phyloP scores from a whole-genome alignment of 2,797 vertebrate genomes.

The Fistularia tabacaria region DNA sequence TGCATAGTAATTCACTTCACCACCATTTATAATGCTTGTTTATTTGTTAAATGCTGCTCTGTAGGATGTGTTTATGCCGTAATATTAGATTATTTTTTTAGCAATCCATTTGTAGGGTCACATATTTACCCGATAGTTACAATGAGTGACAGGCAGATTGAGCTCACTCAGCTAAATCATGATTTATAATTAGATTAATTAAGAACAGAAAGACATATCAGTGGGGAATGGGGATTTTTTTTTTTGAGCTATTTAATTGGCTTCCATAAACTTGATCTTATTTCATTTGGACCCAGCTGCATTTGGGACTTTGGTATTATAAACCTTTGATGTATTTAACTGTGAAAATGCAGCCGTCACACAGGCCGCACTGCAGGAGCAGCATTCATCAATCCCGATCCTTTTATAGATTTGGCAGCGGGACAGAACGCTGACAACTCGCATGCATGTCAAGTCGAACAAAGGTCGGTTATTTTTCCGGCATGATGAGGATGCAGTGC shows the following conservation, averaged over 20 bases:
- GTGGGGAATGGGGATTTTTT: slow-evolving; percentile 43
- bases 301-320: slow-evolving; percentile 24
- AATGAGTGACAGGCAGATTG: slow-evolving; percentile 30
- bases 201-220: slow-evolving; percentile 49
- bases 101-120: slow-evolving; percentile 43
- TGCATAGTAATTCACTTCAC: slow-evolving; percentile 35
- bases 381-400: slow-evolving; percentile 48
- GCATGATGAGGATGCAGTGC: slow-evolving; percentile 16
- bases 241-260: slow-evolving; percentile 63
- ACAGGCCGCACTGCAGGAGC: slow-evolving; percentile 29
- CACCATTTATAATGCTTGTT: slow-evolving; percentile 41
- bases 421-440: slow-evolving; percentile 32
- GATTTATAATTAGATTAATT: slow-evolving; percentile 64
- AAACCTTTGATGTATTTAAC: slow-evolving; percentile 54
- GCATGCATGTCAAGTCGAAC: slow-evolving; percentile 30
- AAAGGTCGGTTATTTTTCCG: slow-evolving; percentile 31
- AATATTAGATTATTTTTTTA: slow-evolving; percentile 25
- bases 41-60: slow-evolving; percentile 43
- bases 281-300: slow-evolving; percentile 43
- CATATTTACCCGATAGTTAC: slow-evolving; percentile 38
- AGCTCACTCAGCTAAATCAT: slow-evolving; percentile 40
- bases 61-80: slow-evolving; percentile 34
- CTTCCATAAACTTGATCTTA: slow-evolving; percentile 43
- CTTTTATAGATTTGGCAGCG: slow-evolving; percentile 52
- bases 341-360: slow-evolving; percentile 41